Evolutionary conservation across 1,140 invertebrate genomes (phyloP).

Genomic region (Apocrypta bakeri): DNA sequence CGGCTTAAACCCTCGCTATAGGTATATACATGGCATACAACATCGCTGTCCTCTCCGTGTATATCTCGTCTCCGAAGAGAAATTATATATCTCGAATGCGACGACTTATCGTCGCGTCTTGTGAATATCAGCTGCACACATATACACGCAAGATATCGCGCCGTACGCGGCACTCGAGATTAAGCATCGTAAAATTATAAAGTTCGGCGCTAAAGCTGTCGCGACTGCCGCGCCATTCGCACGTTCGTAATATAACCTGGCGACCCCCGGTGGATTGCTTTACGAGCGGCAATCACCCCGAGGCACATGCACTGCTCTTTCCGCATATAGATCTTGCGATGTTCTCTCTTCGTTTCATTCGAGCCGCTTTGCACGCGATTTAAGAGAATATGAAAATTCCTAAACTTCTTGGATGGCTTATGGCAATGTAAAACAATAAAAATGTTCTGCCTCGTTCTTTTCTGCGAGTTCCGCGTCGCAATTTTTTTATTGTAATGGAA

Average conservation of each 20-base stretch:
- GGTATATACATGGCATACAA: slow-evolving; percentile 25
- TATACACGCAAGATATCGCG: slow-evolving; percentile 43
- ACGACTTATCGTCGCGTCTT: slow-evolving; percentile 23
- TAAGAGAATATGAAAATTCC: background rate
- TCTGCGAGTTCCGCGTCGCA: background rate
- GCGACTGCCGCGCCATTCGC: slow-evolving; percentile 61
- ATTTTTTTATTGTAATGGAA: background rate
- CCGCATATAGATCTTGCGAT: background rate
- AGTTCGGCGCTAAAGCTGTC: slow-evolving; percentile 62
- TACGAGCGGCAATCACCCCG: slow-evolving; percentile 55
- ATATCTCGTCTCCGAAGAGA: slow-evolving; percentile 38
- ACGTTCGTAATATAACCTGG: slow-evolving; percentile 60
- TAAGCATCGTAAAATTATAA: slow-evolving; percentile 68
- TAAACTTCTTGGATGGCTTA: background rate
- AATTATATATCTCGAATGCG: slow-evolving; percentile 37
- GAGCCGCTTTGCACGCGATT: background rate
- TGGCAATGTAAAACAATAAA: too few species aligned
- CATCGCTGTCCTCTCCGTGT: slow-evolving; percentile 43
- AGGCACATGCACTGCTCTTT: slow-evolving; percentile 20
- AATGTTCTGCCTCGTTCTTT: background rate
- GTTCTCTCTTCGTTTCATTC: background rate
- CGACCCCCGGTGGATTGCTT: slow-evolving; percentile 60
- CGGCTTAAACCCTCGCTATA: background rate
- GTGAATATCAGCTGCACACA: slow-evolving; percentile 15
- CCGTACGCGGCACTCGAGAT: slow-evolving; percentile 54